These are phyloP conservation scores for Parambassis ranga DNA, from an alignment of 2,797 vertebrate genomes.

Conservation along the genomic window DNA sequence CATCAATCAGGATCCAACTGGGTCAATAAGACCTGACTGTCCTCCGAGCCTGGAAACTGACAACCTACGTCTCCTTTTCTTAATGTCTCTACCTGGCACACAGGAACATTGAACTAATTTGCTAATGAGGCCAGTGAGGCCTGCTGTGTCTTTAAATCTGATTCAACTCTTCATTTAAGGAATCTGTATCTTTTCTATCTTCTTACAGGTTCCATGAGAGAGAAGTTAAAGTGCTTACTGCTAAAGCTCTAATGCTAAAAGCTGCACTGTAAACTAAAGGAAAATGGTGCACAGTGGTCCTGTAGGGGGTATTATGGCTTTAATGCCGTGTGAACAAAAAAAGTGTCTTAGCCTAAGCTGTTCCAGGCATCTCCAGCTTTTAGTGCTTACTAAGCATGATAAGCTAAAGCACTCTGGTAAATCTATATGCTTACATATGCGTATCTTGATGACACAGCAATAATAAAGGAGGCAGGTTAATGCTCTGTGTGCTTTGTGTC, in stretches of 20 bases:
- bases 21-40: conserved; percentile 31
- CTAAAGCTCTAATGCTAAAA: background rate
- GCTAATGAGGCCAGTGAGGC: too few relatives aligned
- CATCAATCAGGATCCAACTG: conserved; percentile 24
- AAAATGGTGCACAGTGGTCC: conserved; percentile 7
- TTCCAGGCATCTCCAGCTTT: conserved; percentile 49
- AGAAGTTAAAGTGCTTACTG: background rate
- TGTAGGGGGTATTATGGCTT: conserved; percentile 27
- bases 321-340: conserved; percentile 54
- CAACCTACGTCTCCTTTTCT: conserved; percentile 1
- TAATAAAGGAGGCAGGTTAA: background rate
- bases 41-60: conserved; percentile 13
- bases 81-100: conserved; percentile 6
- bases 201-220: background rate
- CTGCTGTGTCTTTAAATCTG: background rate
- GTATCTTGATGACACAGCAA: conserved; percentile 12
- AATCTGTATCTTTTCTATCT: background rate
- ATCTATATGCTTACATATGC: conserved; percentile 29
- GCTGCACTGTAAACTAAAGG: background rate
- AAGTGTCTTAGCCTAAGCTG: conserved; percentile 59
- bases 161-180: background rate
- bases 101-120: background rate
- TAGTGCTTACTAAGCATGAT: conserved; percentile 49
- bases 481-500: background rate
- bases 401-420: conserved; percentile 28